Conservation (phyloP, 1,140 invertebrate species). For the Augochlora pura region DNA sequence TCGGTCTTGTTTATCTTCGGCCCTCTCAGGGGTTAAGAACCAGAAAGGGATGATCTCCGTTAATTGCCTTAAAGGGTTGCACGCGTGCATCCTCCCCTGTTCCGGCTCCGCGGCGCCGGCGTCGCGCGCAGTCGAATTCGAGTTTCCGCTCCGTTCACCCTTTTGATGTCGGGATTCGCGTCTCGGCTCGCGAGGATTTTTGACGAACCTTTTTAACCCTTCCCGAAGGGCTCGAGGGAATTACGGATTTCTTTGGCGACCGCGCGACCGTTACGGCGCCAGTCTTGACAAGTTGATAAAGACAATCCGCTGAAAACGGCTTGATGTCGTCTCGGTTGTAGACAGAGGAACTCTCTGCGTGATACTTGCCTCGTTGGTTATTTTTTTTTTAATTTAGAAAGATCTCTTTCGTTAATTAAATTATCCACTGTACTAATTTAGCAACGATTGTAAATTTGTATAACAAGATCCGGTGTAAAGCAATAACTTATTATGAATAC, state of each 20-base stretch:
- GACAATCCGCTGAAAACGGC: too few relatives aligned
- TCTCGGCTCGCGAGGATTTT: slow-evolving; percentile 7
- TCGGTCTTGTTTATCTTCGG: slow-evolving; percentile 68
- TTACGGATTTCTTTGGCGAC: too few relatives aligned
- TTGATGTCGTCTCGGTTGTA: too few relatives aligned
- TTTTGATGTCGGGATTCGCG: slow-evolving; percentile 29
- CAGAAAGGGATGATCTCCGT: slow-evolving; percentile 64
- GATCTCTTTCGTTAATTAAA: too few relatives aligned
- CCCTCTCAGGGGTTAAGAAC: slow-evolving; percentile 52
- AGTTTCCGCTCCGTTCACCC: slow-evolving; percentile 35
- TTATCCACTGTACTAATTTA: too few relatives aligned
- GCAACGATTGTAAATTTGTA: too few relatives aligned
- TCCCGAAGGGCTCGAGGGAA: neutral
- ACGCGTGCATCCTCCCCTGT: slow-evolving; percentile 22
- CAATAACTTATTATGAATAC: too few relatives aligned
- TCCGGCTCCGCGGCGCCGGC: neutral
- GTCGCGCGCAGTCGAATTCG: slow-evolving; percentile 44
- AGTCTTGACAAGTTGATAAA: neutral
- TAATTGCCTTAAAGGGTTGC: slow-evolving; percentile 73
- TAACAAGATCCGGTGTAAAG: too few relatives aligned
- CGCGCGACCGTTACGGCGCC: too few relatives aligned
- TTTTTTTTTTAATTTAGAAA: too few relatives aligned
- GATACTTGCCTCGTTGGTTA: too few relatives aligned
- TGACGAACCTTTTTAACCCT: slow-evolving; percentile 18
- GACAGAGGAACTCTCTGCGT: too few relatives aligned